A percentile compares a stretch with the other conserved stretches of the same genome.
These are phyloP conservation scores for Teleogryllus occipitalis DNA, from an alignment of 1,140 invertebrate species.

Conservation along the genomic window DNA sequence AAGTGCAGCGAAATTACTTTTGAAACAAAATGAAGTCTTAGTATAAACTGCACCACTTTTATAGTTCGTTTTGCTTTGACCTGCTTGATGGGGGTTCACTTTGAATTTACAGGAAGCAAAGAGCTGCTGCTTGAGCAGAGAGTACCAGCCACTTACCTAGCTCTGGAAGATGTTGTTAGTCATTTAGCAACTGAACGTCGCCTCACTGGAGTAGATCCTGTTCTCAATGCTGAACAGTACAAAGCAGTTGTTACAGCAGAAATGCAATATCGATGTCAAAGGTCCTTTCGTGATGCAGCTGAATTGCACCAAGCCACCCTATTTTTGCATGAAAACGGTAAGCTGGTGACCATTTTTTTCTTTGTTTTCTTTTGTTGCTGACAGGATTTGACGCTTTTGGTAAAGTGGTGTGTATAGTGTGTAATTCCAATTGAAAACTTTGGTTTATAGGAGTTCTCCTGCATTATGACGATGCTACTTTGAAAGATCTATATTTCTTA, in stretches of 20 bases:
- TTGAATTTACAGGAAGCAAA: slow-evolving; percentile 61
- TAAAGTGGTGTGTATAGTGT: no score
- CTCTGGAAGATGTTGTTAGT: slow-evolving; percentile 83
- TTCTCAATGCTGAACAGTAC: slow-evolving; percentile 80
- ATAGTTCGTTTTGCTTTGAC: no score
- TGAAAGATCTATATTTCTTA: slow-evolving; percentile 90
- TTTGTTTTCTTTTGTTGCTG: no score
- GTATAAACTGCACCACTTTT: no score
- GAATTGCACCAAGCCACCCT: slow-evolving; percentile 92
- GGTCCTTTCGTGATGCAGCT: slow-evolving; percentile 74
- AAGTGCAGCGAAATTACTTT: no score
- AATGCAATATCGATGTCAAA: slow-evolving; percentile 53
- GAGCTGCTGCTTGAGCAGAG: slow-evolving; percentile 86
- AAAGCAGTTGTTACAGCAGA: slow-evolving; percentile 59
- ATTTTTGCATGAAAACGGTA: slow-evolving; percentile 96
- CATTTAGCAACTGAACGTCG: slow-evolving; percentile 66
- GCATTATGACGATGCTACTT: slow-evolving; percentile 93
- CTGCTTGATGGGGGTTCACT: no score
- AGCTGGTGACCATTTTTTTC: slow-evolving; percentile 16
- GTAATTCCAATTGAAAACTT: no score
- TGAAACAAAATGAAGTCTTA: no score
- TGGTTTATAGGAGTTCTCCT: slow-evolving; percentile 68
- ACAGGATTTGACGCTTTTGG: no score
- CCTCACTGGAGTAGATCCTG: slow-evolving; percentile 66
- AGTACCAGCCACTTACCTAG: slow-evolving; percentile 91